Evolutionary conservation across 2,113 vertebrate species (phyloP).

Genomic region (Hylia prasina): DNA sequence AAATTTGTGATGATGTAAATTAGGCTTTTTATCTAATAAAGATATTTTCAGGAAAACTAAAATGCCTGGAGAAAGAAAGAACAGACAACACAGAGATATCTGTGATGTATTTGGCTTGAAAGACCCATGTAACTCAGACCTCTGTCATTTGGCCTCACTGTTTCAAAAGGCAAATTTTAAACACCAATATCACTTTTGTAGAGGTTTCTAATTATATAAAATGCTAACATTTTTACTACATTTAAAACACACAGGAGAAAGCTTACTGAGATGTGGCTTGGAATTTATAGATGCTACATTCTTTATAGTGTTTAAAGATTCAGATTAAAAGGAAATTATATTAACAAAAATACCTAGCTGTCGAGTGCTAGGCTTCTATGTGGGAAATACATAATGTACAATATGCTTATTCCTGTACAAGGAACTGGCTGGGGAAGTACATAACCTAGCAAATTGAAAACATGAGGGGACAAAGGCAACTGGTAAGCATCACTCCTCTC

Average conservation of each 20-base stretch:
- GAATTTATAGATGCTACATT: not conserved
- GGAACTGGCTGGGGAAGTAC: not conserved
- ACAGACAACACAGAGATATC: not conserved
- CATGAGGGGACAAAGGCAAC: not conserved
- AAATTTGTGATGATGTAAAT: not conserved
- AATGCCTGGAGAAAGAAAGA: not conserved
- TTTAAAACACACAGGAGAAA: not conserved
- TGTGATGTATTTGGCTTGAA: not conserved
- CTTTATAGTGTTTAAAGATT: not conserved
- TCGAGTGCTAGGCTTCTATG: not conserved
- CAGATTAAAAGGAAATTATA: not conserved
- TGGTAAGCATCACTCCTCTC: not conserved
- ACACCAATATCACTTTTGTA: not conserved
- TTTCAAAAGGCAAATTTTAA: constrained; percentile 17
- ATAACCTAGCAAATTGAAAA: not conserved
- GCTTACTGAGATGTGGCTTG: not conserved
- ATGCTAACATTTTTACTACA: not conserved
- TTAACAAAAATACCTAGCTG: not conserved
- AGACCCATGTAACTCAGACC: not conserved
- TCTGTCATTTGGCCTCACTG: not conserved
- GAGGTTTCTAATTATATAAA: not conserved
- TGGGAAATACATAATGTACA: not conserved
- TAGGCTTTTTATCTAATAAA: not conserved
- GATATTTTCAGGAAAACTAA: not conserved
- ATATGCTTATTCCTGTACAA: not conserved